Evolutionary conservation across 37 sponge, comb jelly and placozoan genomes (phyloP), one percentile per base, ranked within the genome.

Genomic region (Aplysina aerophoba): DNA sequence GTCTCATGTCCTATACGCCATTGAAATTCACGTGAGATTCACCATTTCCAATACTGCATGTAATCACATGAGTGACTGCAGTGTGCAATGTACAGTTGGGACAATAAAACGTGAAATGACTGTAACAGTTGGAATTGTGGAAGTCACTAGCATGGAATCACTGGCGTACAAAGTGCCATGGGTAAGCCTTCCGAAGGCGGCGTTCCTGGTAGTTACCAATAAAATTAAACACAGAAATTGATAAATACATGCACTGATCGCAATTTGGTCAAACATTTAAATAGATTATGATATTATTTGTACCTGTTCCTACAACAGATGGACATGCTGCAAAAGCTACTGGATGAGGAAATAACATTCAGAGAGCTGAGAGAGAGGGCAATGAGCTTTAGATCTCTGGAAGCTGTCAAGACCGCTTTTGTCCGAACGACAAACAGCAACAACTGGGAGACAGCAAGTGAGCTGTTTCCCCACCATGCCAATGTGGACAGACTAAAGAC

Each of bases 321-420:
- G 64, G 64, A 62, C 64, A 62, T 62, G 64, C 64, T 62, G 4
- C 64, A 62, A 11, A 3, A 28, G 64, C 64, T 62, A 6, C 12
- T 3, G 4, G 27, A 62, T 4, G 11, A 62, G 64, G 28, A 62
- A 11, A 11, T 62, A 3, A 13, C 64, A 28, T 62, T 62, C 11
- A 14, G 11, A 62, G 64, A 62, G 64, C 64, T 62, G 11, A 62
- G 64, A 14, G 27, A 62, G 64, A 62, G 12, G 64, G 12, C 64
- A 62, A 62, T 62, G 64, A 62, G 12, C 11, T 58, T 62, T 62
- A 62, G 64, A 62, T 4, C 64, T 62, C 28, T 62, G 64, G 64
- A 62, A 27, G 64, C 64, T 13, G 64, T 62, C 2, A 62, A 62
- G 64, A 27, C 27, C 11, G 64, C 64, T 27, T 62, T 62, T 27